Conservation (phyloP, 2,797 vertebrate species). For the Enteromius viviparus region DNA sequence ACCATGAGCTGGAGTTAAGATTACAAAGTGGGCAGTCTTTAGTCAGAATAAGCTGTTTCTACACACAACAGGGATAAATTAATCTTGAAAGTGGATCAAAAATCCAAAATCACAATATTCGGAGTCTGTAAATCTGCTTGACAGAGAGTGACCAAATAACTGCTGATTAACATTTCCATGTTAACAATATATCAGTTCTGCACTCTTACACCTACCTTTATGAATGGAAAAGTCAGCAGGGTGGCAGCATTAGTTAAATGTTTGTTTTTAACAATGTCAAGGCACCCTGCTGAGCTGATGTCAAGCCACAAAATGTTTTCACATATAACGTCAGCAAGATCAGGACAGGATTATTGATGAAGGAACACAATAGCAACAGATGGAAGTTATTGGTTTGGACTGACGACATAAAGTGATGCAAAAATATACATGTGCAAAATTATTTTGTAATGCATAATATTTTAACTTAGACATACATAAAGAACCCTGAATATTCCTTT, state of each 20-base stretch:
- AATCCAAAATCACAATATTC: background rate
- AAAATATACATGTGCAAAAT: background rate
- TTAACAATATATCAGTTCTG: background rate
- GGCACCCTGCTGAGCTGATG: conserved; percentile 5
- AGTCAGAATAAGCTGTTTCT: background rate
- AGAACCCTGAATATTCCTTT: background rate
- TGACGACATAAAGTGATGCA: background rate
- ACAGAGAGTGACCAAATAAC: background rate
- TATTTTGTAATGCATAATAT: background rate
- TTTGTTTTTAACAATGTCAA: background rate
- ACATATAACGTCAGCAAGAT: background rate
- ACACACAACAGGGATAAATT: background rate
- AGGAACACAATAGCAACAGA: background rate
- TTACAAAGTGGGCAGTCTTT: background rate
- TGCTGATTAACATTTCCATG: background rate
- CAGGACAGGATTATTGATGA: background rate
- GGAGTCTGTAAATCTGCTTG: background rate
- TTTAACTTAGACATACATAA: background rate
- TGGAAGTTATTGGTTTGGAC: background rate
- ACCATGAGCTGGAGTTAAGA: background rate
- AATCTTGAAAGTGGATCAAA: background rate
- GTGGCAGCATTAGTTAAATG: conserved; percentile 10
- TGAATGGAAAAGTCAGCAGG: conserved; percentile 59
- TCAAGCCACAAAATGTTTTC: conserved; percentile 14
- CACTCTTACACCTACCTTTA: conserved; percentile 55